phyloP scores from a whole-genome alignment of 2,113 vertebrate species.

The Cyrtonyx montezumae region DNA sequence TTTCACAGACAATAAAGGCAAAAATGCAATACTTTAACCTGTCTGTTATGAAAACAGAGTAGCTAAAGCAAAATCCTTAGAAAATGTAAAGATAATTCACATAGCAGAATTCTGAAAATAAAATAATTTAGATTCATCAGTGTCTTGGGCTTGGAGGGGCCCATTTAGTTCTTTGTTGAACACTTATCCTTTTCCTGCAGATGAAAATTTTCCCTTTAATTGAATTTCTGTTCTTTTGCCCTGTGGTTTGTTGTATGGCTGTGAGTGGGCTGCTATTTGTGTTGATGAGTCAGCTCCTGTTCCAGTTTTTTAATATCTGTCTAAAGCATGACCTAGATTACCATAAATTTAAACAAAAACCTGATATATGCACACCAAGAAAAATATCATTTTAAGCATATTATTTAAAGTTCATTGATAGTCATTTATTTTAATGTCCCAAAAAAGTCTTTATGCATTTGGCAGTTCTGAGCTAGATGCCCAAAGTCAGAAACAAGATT shows the following conservation, averaged over 20 bases:
- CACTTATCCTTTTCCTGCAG: background rate
- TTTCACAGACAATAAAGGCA: background rate
- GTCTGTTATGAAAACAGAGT: background rate
- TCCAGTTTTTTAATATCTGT: conserved; percentile 25
- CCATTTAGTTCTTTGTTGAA: background rate
- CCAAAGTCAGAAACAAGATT: background rate
- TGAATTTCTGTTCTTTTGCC: background rate
- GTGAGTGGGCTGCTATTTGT: conserved; percentile 36
- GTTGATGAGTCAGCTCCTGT: conserved; percentile 43
- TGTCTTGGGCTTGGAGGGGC: background rate
- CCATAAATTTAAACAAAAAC: conserved; percentile 5
- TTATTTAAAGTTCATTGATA: background rate
- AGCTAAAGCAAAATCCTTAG: background rate
- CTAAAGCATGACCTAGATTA: conserved; percentile 20
- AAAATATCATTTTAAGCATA: background rate
- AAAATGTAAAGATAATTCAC: background rate
- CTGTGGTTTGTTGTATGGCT: conserved; percentile 22
- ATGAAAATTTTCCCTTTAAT: background rate
- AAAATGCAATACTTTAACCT: background rate
- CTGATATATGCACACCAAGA: background rate
- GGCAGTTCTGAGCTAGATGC: background rate
- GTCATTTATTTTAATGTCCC: background rate
- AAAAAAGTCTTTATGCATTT: background rate
- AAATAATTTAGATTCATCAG: background rate
- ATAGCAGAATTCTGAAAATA: background rate